Evolutionary conservation across 2,888 invertebrate genomes (phyloP), one percentile per base, ranked within the genome.

Genomic region (Dolichopus griseipennis): DNA sequence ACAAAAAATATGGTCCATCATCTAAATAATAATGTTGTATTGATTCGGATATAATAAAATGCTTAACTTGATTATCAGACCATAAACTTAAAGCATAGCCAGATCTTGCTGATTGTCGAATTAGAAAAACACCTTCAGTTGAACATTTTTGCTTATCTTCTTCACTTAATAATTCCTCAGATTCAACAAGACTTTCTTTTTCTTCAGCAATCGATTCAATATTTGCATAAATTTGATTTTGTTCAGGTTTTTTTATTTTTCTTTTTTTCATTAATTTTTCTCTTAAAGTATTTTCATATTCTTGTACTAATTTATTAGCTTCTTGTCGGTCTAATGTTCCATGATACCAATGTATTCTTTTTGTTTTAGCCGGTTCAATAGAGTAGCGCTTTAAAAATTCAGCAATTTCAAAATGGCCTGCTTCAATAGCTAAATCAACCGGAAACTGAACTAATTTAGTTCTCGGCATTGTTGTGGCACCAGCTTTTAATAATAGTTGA

Each of bases 1-100:
- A 90, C 71, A 91, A 89, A 76, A 95, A 83, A 78, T 90, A 92
- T 0, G 97, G 96, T 0, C 97, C 96, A 79, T 95, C 91, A 78
- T 96, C 96, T 76, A 97, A 95, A 79, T 88, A 95, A 76, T 91
- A 85, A 84, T 87, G 90, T 70, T 78, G 78, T 5, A 75, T 93
- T 84, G 89, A 86, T 81, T 87, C 87, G 74, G 89, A 86, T 75
- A 96, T 93, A 75, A 92, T 91, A 80, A 90, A 96, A 83, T 95
- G 88, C 76, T 87, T 94, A 8, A 88, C 86, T 68, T 87, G 86
- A 70, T 88, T 86, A 75, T 90, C 88, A 76, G 86, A 87, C 67
- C 91, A 85, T 83, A 95, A 84, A 0, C 94, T 93, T 64, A 96
- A 85, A 15, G 95, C 94, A 76, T 88, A 88, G 10, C 88, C 88